These are phyloP conservation scores for Pristiophorus japonicus DNA, from an alignment of 2,113 vertebrate species.

Conservation along the genomic window DNA sequence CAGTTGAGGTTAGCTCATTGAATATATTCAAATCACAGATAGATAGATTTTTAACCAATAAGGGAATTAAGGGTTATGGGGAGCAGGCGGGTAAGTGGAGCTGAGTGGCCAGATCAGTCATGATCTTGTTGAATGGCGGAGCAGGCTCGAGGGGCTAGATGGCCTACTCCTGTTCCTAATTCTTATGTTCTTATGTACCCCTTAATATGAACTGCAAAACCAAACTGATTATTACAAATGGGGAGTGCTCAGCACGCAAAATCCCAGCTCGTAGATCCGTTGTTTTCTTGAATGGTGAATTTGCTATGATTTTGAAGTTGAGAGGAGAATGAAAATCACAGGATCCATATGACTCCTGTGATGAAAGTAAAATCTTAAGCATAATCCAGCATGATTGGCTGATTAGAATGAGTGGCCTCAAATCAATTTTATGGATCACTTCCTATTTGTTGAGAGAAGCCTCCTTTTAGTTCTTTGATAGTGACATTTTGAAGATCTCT, in stretches of 20 bases:
- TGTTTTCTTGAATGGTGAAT: background rate
- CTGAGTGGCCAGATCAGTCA: too few species aligned
- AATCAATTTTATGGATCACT: background rate
- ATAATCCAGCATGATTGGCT: background rate
- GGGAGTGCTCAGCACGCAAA: background rate
- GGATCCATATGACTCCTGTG: background rate
- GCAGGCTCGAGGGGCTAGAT: too few species aligned
- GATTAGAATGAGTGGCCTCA: background rate
- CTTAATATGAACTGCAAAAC: background rate
- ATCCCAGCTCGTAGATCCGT: background rate
- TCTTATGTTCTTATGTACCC: too few species aligned
- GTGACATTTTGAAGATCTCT: conserved; percentile 44
- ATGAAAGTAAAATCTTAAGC: background rate
- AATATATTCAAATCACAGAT: too few species aligned
- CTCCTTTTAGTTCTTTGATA: conserved; percentile 26
- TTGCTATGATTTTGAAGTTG: too few species aligned
- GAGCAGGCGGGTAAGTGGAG: too few species aligned
- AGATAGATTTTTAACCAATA: too few species aligned
- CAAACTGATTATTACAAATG: background rate
- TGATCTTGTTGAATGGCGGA: too few species aligned
- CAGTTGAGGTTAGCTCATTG: too few species aligned
- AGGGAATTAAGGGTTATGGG: too few species aligned
- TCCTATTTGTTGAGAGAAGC: background rate
- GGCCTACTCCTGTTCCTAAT: too few species aligned
- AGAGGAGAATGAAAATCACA: background rate